Evolutionary conservation across 2,113 vertebrate species (phyloP).

Genomic region (Lynx canadensis): DNA sequence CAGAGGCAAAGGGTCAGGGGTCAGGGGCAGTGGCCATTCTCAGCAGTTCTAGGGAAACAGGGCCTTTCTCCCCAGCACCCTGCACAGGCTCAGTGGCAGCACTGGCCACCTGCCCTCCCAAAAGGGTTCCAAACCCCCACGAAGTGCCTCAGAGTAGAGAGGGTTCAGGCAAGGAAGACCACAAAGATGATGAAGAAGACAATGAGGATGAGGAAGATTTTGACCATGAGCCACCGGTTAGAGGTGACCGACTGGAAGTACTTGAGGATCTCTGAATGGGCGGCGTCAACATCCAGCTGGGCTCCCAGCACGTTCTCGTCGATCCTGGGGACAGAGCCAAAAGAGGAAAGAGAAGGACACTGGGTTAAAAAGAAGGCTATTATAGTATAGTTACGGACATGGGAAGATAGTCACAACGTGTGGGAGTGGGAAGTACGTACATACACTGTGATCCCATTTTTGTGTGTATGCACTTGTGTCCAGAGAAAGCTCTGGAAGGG

Average conservation of each 20-base stretch:
- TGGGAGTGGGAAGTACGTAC: not conserved
- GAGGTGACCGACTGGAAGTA: slow-evolving; percentile 97
- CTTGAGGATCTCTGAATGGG: slow-evolving; percentile 95
- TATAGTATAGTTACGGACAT: not conserved
- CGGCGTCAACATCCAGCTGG: slow-evolving; percentile 93
- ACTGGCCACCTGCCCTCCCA: slow-evolving; percentile 55
- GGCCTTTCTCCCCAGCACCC: slow-evolving; percentile 64
- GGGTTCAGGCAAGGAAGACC: slow-evolving; percentile 93
- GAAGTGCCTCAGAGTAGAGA: slow-evolving; percentile 18
- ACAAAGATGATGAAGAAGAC: slow-evolving; percentile 97
- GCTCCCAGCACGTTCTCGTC: slow-evolving; percentile 94
- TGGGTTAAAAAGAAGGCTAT: not conserved
- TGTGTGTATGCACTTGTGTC: not conserved
- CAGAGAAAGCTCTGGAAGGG: not conserved
- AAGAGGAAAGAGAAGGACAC: not conserved
- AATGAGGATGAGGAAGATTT: slow-evolving; percentile 96
- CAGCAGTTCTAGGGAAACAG: slow-evolving; percentile 66
- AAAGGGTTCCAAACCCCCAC: not conserved
- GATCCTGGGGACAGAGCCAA: slow-evolving; percentile 85
- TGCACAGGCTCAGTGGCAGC: slow-evolving; percentile 60
- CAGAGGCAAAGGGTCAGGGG: not conserved
- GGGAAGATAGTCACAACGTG: not conserved
- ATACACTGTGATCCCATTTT: not conserved
- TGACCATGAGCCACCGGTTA: slow-evolving; percentile 97
- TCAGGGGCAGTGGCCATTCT: slow-evolving; percentile 50